phyloP scores from a whole-genome alignment of 2,797 vertebrate species.

The Channa striata region DNA sequence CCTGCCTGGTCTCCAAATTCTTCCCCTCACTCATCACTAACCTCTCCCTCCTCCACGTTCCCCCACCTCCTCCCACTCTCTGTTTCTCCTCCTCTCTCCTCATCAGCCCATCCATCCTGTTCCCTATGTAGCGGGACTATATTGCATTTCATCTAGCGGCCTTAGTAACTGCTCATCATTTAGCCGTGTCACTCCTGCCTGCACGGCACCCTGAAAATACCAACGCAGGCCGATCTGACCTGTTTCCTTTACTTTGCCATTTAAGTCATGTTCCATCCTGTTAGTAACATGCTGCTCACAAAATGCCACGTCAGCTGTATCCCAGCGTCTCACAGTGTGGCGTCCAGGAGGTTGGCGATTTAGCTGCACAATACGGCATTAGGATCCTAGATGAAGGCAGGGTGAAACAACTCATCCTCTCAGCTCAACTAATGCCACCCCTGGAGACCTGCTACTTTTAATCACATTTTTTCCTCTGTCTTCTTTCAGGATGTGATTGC shows the following conservation, averaged over 20 bases:
- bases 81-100: constrained; percentile 13
- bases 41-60: constrained; percentile 32
- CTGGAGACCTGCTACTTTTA: too few species aligned
- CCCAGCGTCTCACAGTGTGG: too few species aligned
- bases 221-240: not conserved
- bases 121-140: not conserved
- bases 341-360: too few species aligned
- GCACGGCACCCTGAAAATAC: not conserved
- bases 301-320: too few species aligned
- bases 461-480: too few species aligned
- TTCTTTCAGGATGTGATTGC: too few species aligned
- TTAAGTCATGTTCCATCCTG: too few species aligned
- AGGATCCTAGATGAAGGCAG: too few species aligned
- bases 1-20: constrained; percentile 22
- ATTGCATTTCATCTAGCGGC: not conserved
- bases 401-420: too few species aligned
- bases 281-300: too few species aligned
- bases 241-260: not conserved
- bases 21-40: constrained; percentile 31
- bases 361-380: too few species aligned
- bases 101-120: constrained; percentile 7
- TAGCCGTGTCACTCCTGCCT: not conserved
- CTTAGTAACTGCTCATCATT: not conserved
- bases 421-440: too few species aligned
- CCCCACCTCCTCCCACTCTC: constrained; percentile 16